phyloP scores from a whole-genome alignment of 2,797 vertebrate genomes.

The Antrozous pallidus region DNA sequence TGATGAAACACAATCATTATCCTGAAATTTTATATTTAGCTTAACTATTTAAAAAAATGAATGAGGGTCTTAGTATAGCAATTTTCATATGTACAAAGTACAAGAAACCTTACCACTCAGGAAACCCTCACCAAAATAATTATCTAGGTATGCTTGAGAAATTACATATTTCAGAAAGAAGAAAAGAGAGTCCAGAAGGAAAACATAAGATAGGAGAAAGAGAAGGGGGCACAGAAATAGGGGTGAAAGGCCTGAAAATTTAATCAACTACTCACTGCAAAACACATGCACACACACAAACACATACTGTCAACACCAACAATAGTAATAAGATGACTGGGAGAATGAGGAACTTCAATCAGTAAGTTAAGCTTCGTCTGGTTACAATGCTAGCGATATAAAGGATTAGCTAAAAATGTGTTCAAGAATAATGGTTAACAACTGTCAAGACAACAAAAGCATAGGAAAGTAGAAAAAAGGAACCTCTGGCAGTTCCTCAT shows the following conservation, averaged over 20 bases:
- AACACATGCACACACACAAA: neutral
- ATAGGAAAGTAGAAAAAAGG: neutral
- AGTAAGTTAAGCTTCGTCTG: neutral
- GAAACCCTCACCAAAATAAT: neutral
- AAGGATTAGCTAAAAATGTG: neutral
- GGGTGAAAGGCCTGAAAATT: too few relatives aligned
- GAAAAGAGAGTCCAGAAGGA: neutral
- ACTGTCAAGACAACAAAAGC: neutral
- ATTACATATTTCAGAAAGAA: neutral
- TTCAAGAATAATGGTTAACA: neutral
- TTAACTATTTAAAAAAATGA: neutral
- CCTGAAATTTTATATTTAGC: neutral
- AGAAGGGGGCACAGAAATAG: neutral
- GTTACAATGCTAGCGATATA: neutral
- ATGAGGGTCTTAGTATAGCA: neutral
- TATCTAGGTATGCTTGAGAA: neutral
- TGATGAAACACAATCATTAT: neutral
- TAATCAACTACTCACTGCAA: neutral
- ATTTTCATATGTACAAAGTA: neutral
- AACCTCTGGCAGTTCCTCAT: neutral
- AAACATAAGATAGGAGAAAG: neutral
- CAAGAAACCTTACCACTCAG: neutral
- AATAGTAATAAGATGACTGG: neutral
- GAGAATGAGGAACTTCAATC: neutral
- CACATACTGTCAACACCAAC: neutral